Percentiles rank a stretch among this genome's conserved stretches.
These are phyloP conservation scores for Drosophila biarmipes DNA, from an alignment of 1,140 invertebrate genomes.

Conservation along the genomic window DNA sequence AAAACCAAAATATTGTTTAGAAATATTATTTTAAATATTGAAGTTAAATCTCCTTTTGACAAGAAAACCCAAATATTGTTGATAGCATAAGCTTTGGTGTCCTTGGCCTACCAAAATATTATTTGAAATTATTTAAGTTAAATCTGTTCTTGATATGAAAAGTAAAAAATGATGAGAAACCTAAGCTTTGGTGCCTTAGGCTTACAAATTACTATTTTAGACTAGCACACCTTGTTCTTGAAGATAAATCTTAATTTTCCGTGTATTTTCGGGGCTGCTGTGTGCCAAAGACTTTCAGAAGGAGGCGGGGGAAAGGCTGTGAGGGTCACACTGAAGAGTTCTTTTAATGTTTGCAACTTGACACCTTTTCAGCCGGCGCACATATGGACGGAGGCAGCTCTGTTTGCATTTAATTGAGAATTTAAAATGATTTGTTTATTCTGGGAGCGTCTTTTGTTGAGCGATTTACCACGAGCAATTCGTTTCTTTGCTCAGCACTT, in stretches of 20 bases:
- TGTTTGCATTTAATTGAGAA: slow-evolving; percentile 81
- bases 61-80: background rate
- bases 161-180: too few relatives aligned
- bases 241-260: background rate
- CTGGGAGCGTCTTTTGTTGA: slow-evolving; percentile 70
- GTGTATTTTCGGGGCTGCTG: background rate
- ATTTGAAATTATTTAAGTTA: too few relatives aligned
- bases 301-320: slow-evolving; percentile 8
- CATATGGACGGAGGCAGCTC: slow-evolving; percentile 17
- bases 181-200: too few relatives aligned
- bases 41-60: too few relatives aligned
- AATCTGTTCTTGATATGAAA: too few relatives aligned
- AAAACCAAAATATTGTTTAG: too few relatives aligned
- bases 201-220: too few relatives aligned
- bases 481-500: slow-evolving; percentile 71
- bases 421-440: slow-evolving; percentile 82
- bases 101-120: too few relatives aligned
- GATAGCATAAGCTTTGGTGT: too few relatives aligned
- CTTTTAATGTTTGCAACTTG: slow-evolving; percentile 71
- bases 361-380: slow-evolving; percentile 61
- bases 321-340: slow-evolving; percentile 63
- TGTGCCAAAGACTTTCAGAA: background rate
- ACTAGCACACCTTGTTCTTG: too few relatives aligned
- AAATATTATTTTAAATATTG: too few relatives aligned
- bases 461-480: slow-evolving; percentile 67